Evolutionary conservation across 2,888 invertebrate genomes (phyloP), one percentile per base, ranked within the genome.

Genomic region (Cheilosia soror): DNA sequence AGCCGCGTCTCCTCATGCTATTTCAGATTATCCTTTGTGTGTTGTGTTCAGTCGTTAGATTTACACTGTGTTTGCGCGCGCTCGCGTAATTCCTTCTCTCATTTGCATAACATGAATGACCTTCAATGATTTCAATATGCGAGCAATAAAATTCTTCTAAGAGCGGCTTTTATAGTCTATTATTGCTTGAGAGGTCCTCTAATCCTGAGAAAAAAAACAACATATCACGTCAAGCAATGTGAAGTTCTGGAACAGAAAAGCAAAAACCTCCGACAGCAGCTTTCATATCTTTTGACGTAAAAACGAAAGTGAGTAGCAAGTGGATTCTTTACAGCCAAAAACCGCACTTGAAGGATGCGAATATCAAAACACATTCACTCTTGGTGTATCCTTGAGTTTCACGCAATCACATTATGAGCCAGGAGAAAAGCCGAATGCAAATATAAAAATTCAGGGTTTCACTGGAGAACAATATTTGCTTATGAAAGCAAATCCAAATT

Each of bases 101-200:
- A 73, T 83, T 83, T 79, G 37, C 68, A 83, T 79, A 47, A 66
- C 49, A 51, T 37, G 73, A 75, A 69, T 53, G 73, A 53, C 49
- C 75, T 75, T 65, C 51, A 65, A 79, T 58, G 47, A 75, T 84
- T 84, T 79, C 79, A 84, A 84, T 84, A 84, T 84, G 75, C 63
- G 53, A 58, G 69, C 58, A 79, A 79, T 79, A 79, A 84, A 79
- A 79, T 63, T 75, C 69, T 65, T 69, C 55, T 40, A 47, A 79
- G 63, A 63, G 79, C 62, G 53, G 57, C 58, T 79, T 84, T 84
- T 84, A 79, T 75, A 79, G 69, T 78, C 51, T 29, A 13, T 51
- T 68, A 66, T 66, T 27, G 11, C 15, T 53, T 13, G 11, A 33
- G 44, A 31, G 25, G 13, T 20, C 69, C 25, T 68, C 29, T 57